These are phyloP conservation scores for Bombylius discolor DNA, from an alignment of 2,888 invertebrate species.

Conservation along the genomic window DNA sequence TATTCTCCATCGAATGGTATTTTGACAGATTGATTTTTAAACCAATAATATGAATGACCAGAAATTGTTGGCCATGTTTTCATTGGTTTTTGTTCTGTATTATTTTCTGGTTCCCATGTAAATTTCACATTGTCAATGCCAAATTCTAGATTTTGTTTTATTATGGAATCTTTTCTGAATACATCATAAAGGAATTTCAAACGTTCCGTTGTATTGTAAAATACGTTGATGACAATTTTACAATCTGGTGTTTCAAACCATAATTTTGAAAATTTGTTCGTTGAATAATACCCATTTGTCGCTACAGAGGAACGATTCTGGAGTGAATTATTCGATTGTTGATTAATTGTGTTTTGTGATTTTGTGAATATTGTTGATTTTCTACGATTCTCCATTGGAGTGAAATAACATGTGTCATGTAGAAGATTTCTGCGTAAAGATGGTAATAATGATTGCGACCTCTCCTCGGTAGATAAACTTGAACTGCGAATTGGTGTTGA, in stretches of 20 bases:
- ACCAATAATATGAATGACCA: conserved; percentile 30
- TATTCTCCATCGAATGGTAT: conserved; percentile 28
- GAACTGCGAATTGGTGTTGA: background rate
- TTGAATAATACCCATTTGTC: background rate
- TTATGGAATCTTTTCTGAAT: background rate
- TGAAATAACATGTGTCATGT: too few relatives aligned
- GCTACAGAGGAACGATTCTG: background rate
- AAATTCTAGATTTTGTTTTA: conserved; percentile 4
- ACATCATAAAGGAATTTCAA: background rate
- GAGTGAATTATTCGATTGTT: too few relatives aligned
- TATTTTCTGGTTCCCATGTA: conserved; percentile 3
- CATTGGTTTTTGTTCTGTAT: conserved; percentile 11
- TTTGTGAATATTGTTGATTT: too few relatives aligned
- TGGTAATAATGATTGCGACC: too few relatives aligned
- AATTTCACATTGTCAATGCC: conserved; percentile 30
- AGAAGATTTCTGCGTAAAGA: too few relatives aligned
- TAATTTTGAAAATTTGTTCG: background rate
- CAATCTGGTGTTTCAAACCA: background rate
- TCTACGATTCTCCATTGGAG: too few relatives aligned
- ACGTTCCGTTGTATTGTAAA: background rate
- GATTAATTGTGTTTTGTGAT: too few relatives aligned
- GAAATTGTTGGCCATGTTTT: conserved; percentile 17
- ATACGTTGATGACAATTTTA: background rate
- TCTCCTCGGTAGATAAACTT: too few relatives aligned
- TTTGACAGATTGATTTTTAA: conserved; percentile 26